These are phyloP conservation scores for Neopelma chrysocephalum DNA, from an alignment of 2,797 vertebrate species.

Conservation along the genomic window DNA sequence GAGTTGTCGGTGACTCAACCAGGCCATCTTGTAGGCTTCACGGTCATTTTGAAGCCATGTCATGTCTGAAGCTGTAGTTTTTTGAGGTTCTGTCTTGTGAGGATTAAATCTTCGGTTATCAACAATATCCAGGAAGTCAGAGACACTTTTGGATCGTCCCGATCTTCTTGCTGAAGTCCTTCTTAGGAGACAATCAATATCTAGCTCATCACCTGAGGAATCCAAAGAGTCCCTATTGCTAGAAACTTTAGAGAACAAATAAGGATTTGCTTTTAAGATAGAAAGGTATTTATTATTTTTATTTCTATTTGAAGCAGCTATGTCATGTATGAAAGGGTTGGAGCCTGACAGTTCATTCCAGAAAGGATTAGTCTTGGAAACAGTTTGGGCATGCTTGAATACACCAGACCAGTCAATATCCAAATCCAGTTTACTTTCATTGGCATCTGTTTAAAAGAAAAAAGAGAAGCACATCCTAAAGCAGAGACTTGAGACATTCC, in stretches of 20 bases:
- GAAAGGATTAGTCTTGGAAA: constrained; percentile 86
- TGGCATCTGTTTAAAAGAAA: constrained; percentile 61
- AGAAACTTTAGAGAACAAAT: constrained; percentile 71
- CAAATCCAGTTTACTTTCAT: constrained; percentile 49
- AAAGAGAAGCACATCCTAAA: constrained; percentile 18
- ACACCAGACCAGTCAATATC: constrained; percentile 62
- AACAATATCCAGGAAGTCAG: constrained; percentile 87
- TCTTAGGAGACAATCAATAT: constrained; percentile 77
- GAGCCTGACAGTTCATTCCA: constrained; percentile 90
- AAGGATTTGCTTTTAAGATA: constrained; percentile 77
- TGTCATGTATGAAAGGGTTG: constrained; percentile 93
- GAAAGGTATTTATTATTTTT: constrained; percentile 68
- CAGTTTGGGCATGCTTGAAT: constrained; percentile 57
- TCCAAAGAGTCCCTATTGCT: constrained; percentile 80
- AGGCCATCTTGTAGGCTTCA: constrained; percentile 95
- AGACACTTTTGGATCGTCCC: constrained; percentile 88
- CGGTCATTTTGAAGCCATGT: constrained; percentile 89
- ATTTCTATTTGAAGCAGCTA: constrained; percentile 77
- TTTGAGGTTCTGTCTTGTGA: constrained; percentile 52
- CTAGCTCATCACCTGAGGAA: constrained; percentile 89
- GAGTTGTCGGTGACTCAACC: constrained; percentile 93
- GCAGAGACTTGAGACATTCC: background rate
- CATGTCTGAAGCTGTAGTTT: constrained; percentile 80
- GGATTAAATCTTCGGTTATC: constrained; percentile 70
- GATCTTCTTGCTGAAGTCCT: constrained; percentile 76